Base-by-base conservation (phyloP, 2,797 vertebrate genomes). In the Anisognathus igniventris region DNA sequence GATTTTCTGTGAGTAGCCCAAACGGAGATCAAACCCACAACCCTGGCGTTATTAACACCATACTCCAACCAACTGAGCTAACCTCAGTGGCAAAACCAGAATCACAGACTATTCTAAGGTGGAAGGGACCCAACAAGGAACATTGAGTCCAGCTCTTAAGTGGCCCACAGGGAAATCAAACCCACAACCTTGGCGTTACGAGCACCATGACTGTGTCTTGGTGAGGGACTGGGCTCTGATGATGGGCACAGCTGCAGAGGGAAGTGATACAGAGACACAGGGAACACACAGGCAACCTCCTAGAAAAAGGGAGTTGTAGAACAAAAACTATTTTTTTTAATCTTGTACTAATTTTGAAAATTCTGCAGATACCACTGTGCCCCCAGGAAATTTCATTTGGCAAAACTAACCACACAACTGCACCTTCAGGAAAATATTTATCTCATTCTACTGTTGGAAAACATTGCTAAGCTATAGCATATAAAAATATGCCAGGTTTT, bases 161-260 rank as follows among this genome's bases (percentile, higher is more conserved):
- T 30, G n/a, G 16, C 23, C n/a, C 16, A 7, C 5, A 2, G 10
- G 6, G 12, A 6, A 58, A 20, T 44, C 39, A 51, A 51, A 13
- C 10, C 15, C 20, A 3, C 12, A 44, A 0, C 5, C 31, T 19
- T 50, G 37, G 37, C 1, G 0, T 28, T 66, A 2, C 0, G 0
- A 47, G 27, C 45, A 60, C 23, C 15, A 2, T 33, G 39, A 5
- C 24, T 25, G 11, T 40, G 24, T 28, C 30, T 67, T 0, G 0
- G 2, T 22, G 18, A 28, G 31, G 20, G 12, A 2, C 45, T 77
- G 27, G n/a, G 14, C 24, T 20, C 18, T 48, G 28, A 7, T 1
- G 5, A 17, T 15, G 22, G 35, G 28, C 33, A n/a, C 28, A 35
- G 6, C 14, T 73, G n/a, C 68, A 51, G 68, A 68, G 12, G 7